Evolutionary conservation across 2,113 vertebrate species (phyloP), one percentile per base, ranked within the genome.

Genomic region (Prunella fulvescens): DNA sequence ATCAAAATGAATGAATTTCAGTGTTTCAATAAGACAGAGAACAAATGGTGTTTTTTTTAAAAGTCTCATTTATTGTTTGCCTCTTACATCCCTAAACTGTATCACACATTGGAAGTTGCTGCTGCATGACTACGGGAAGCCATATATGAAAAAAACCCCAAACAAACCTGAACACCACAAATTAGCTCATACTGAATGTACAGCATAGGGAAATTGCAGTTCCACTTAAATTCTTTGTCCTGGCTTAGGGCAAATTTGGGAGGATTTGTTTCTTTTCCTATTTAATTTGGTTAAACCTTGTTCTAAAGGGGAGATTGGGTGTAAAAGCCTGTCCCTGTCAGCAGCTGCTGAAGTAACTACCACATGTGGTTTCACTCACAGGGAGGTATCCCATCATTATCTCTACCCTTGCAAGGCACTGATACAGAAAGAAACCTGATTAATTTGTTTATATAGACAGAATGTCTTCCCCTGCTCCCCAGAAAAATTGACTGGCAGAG

Each of bases 61-160:
- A 97, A 94, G 87, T 93, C 78, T 95, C 39, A 78, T 97, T 96
- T 96, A 96, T 96, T 96, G 81, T 95, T 96, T 51, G 90, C 90
- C 92, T 96, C 60, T 67, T 88, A n/a, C 47, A 54, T 70, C 93
- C 90, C 94, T 92, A 88, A 81, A 77, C 88, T 62, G 88, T 40
- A 40, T 44, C 67, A 88, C 47, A 93, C 70, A 86, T 4, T 58
- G 61, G 89, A 87, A 92, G 90, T 23, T 42, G 78, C 84, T 90
- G 90, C 62, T 91, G 81, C 66, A 73, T 57, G 11, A 92, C 67
- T 35, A 90, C 54, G 39, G 71, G 64, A 92, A 92, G 47, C 67
- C 33, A 33, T 25, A 7, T 42, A 42, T 31, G 10, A 14, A 73
- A 35, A n/a, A 57, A 61, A 60, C 37, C 37, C 37, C 37, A 37